Conservation (phyloP, 2,888 invertebrate species). For the Dendrolimus houi region DNA sequence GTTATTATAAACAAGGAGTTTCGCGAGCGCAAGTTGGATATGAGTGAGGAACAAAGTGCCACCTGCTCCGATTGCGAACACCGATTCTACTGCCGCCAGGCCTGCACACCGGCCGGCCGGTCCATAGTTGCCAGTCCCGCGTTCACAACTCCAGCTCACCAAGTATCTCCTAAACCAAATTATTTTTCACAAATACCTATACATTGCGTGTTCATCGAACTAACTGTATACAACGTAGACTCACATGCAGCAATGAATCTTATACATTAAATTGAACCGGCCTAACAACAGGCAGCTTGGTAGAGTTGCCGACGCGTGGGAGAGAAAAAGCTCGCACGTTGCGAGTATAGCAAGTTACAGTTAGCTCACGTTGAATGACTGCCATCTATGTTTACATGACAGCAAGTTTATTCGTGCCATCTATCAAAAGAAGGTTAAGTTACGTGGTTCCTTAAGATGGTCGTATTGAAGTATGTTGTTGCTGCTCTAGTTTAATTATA, state of each 20-base stretch:
- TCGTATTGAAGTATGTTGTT: not conserved
- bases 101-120: constrained; percentile 12
- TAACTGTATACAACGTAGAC: not conserved
- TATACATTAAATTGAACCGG: constrained; percentile 2
- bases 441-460: not conserved
- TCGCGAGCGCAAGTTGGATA: constrained; percentile 58
- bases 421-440: not conserved
- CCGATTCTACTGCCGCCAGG: constrained; percentile 57
- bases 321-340: constrained; percentile 7
- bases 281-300: not conserved
- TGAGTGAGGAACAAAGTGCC: constrained; percentile 39
- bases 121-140: constrained; percentile 46
- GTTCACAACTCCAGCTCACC: constrained; percentile 44
- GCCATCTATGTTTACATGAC: not conserved
- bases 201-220: constrained; percentile 14
- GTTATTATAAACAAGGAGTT: constrained; percentile 61
- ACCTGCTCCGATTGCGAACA: constrained; percentile 63
- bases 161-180: constrained; percentile 12
- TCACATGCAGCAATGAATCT: constrained; percentile 27
- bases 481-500: not conserved
- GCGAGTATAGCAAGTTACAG: not conserved
- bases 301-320: constrained; percentile 15
- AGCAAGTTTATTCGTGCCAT: not conserved
- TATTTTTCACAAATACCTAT: constrained; percentile 3
- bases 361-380: not conserved